phyloP scores from a whole-genome alignment of 1,140 invertebrate genomes.

The Plectrocnemia conspersa region DNA sequence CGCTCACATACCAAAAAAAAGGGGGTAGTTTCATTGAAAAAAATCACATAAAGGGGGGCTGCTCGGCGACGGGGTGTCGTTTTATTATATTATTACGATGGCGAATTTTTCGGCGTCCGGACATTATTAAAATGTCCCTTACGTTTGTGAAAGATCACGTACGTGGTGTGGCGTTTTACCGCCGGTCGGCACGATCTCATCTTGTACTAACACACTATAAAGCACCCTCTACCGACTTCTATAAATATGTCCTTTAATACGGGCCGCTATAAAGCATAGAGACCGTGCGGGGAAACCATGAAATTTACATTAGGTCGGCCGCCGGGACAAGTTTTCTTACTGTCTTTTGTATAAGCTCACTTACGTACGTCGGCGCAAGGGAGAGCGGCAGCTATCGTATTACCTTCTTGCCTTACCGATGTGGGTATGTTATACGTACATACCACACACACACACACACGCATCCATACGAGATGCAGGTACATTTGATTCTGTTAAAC shows the following conservation, averaged over 20 bases:
- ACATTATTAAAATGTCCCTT: not conserved
- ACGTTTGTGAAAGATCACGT: too few relatives aligned
- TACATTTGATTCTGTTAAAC: too few relatives aligned
- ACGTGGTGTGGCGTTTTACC: too few relatives aligned
- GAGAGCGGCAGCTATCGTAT: constrained; percentile 6
- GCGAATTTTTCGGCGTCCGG: not conserved
- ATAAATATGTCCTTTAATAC: constrained; percentile 18
- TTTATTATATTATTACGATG: too few relatives aligned
- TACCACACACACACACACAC: too few relatives aligned
- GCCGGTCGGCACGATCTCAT: constrained; percentile 8
- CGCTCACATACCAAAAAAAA: too few relatives aligned
- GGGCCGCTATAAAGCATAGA: constrained; percentile 15
- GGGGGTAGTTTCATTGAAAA: too few relatives aligned
- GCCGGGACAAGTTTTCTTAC: constrained; percentile 30
- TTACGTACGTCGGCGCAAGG: not conserved
- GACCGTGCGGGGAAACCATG: constrained; percentile 24
- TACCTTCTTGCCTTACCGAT: constrained; percentile 26
- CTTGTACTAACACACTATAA: constrained; percentile 10
- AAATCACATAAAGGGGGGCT: too few relatives aligned
- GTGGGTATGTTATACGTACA: too few relatives aligned
- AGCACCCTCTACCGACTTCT: constrained; percentile 6
- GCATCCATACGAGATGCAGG: too few relatives aligned
- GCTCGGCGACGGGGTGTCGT: too few relatives aligned
- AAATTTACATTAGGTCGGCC: constrained; percentile 33
- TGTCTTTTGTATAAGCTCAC: constrained; percentile 20